Evolutionary conservation across 2,888 invertebrate genomes (phyloP), one percentile per base, ranked within the genome.

Genomic region (Perithous albicinctus): DNA sequence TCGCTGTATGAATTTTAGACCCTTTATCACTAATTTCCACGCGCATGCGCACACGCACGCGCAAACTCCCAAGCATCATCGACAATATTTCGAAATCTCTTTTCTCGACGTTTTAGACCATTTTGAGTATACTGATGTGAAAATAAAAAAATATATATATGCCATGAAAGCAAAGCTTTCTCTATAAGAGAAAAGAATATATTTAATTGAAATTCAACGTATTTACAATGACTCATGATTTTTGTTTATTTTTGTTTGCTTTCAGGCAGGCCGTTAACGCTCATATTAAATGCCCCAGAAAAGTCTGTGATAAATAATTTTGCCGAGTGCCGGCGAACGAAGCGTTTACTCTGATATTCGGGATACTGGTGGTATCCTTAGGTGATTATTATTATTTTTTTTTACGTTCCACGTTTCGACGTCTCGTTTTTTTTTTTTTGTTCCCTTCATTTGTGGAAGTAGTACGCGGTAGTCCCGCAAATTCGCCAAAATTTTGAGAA

Each of bases 401-500:
- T 35, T 35, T 32, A 51, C 23, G 51, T 20, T 23, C 51, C 12
- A 51, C 51, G 23, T 51, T 23, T 51, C 20, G 20, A 1, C 23
- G 20, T 10, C 23, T 23, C 51, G 20, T 51, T 23, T 32, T 35
- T 8, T 18, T 35, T 15, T 51, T 32, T 59, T 46, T 35, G n/a
- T n/a, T n/a, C n/a, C n/a, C 7, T 41, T 29, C 46, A 15, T 15
- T 61, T 29, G 73, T 6, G 63, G 23, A 59, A 75, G 54, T 46
- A 74, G 76, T 35, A 69, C 84, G 78, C 75, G 78, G 73, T 72
- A 51, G 80, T 82, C 78, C 88, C 88, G 88, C 86, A 85, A 88
- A 84, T 85, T 86, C 86, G 88, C 86, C 89, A 88, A 89, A 88
- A 88, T 89, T 88, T 88, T 88, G 86, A 93, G 90, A 89, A 94